Evolutionary conservation across 2,797 vertebrate species (phyloP), one percentile per base, ranked within the genome.

Genomic region (Carcharodon carcharias): DNA sequence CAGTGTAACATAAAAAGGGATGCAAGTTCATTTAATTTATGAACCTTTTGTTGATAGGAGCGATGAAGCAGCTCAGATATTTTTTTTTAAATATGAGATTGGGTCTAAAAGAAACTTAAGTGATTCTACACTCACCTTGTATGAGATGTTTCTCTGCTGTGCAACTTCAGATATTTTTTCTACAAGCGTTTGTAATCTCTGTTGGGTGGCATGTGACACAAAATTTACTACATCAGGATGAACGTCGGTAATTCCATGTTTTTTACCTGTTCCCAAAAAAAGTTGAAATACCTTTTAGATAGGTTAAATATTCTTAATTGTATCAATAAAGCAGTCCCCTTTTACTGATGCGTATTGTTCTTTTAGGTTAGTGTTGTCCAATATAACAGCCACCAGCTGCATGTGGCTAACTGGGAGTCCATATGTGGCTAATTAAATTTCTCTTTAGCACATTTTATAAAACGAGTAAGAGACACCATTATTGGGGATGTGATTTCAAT

Each of bases 151-250:
- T 97, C 98, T 99, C 96, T 99, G 99, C 97, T 99, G 99, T 45
- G 99, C 99, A 5, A 98, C 98, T 93, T 98, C 98, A 0, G 99
- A 98, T 96, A 99, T 98, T 95, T 98, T 99, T 96, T 99, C 99
- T 97, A 99, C 98, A 9, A 99, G 97, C 97, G 98, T 98, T 97
- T 98, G 98, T 96, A 99, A 98, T 96, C 99, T 97, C 96, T 98
- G 98, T 97, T 99, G 99, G 0, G 99, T 98, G 65, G 99, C 99
- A 0, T 99, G 98, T 4, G 99, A 99, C 96, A 99, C 99, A 0
- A 98, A 99, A 96, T 98, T 98, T 97, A 99, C 98, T 96, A 99
- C 98, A 16, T 99, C 99, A 1, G 98, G 97, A 96, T 99, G 98
- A 96, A 99, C 97, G 97, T 99, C 99, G 4, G 98, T 98, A 97